These are phyloP conservation scores for Prionailurus bengalensis DNA, from an alignment of 2,113 vertebrate species.

Conservation along the genomic window DNA sequence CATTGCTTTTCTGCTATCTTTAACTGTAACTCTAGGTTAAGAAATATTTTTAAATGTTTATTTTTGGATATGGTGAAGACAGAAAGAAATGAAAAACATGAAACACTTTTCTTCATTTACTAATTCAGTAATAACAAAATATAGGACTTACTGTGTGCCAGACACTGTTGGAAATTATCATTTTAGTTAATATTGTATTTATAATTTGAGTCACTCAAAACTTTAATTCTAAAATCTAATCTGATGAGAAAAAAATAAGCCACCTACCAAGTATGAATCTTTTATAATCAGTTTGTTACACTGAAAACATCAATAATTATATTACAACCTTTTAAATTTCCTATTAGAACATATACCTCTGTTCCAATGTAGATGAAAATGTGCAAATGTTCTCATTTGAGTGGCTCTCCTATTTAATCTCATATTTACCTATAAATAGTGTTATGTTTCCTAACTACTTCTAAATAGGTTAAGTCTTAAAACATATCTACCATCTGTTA, in stretches of 20 bases:
- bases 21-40: background rate
- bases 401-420: background rate
- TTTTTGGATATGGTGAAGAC: background rate
- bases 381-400: background rate
- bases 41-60: conserved; percentile 19
- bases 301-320: background rate
- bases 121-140: background rate
- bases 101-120: background rate
- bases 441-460: background rate
- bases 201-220: background rate
- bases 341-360: background rate
- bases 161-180: background rate
- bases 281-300: background rate
- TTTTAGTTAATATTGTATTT: background rate
- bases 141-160: background rate
- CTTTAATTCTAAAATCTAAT: conserved; percentile 26
- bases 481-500: background rate
- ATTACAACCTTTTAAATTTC: background rate
- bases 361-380: background rate
- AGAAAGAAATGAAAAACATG: background rate
- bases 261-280: background rate
- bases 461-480: conserved; percentile 49
- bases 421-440: background rate
- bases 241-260: background rate
- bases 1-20: background rate